phyloP scores from a whole-genome alignment of 2,888 invertebrate genomes.

The Mesorhabditis belari region DNA sequence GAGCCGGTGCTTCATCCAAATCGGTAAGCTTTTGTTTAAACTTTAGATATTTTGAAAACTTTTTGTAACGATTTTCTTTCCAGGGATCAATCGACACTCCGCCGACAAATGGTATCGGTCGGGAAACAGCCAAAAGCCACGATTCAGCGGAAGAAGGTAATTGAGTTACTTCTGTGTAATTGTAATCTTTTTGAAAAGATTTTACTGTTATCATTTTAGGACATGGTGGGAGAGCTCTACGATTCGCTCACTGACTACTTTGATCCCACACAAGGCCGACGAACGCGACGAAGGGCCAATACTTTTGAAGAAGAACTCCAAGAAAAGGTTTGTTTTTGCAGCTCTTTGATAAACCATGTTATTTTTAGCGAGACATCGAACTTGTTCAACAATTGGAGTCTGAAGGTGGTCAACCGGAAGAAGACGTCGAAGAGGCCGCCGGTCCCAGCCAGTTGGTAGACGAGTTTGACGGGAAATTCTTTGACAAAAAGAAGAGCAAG shows the following conservation, averaged over 20 bases:
- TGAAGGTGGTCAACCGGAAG: conserved; percentile 9
- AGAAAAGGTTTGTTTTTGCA: no score
- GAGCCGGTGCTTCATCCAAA: neutral
- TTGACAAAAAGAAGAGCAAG: conserved; percentile 22
- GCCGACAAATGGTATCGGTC: conserved; percentile 43
- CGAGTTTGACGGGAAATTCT: conserved; percentile 17
- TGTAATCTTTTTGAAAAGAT: no score
- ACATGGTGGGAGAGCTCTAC: conserved; percentile 38
- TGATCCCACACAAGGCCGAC: conserved; percentile 30
- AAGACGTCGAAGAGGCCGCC: conserved; percentile 14
- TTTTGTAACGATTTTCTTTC: no score
- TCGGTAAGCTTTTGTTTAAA: neutral
- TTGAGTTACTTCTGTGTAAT: no score
- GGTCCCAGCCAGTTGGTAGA: conserved; percentile 25
- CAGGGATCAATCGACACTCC: no score
- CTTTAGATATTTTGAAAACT: neutral
- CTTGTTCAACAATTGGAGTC: neutral
- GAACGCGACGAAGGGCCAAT: conserved; percentile 21
- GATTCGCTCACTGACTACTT: conserved; percentile 51
- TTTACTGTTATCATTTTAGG: no score
- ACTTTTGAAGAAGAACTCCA: conserved; percentile 21
- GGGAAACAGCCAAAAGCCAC: conserved; percentile 48
- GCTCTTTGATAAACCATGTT: no score
- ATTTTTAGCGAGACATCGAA: no score
- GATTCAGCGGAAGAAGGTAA: conserved; percentile 28